Conservation (phyloP, 2,888 invertebrate species). For the Ferrisia virgata region DNA sequence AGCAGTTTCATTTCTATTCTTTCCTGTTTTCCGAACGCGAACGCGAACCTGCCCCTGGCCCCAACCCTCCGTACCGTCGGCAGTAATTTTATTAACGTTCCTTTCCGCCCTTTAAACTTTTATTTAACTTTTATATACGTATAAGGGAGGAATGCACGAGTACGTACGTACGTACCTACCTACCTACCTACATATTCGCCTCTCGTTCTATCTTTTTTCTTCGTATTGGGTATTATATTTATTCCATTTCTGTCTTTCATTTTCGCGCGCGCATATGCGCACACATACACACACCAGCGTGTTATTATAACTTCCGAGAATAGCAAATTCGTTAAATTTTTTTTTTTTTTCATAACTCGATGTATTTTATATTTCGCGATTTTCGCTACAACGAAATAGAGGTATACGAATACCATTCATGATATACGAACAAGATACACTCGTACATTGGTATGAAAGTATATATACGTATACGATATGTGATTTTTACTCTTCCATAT, state of each 20-base stretch:
- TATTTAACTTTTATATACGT: constrained; percentile 17
- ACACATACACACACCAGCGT: neutral
- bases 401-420: too few species aligned
- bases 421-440: neutral
- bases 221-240: too few species aligned
- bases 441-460: too few species aligned
- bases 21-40: constrained; percentile 35
- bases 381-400: neutral
- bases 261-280: neutral
- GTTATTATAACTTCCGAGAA: neutral
- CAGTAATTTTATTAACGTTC: constrained; percentile 36
- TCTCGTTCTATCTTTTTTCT: neutral
- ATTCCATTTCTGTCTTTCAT: too few species aligned
- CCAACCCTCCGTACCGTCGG: neutral
- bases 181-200: too few species aligned
- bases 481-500: neutral
- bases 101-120: constrained; percentile 10
- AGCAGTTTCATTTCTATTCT: constrained; percentile 39
- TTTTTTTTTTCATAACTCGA: neutral
- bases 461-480: too few species aligned
- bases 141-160: constrained; percentile 1
- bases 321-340: neutral
- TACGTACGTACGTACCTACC: neutral
- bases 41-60: neutral
- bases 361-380: neutral